Evolutionary conservation across 1,140 invertebrate genomes (phyloP).

Genomic region (Tetragnatha versicolor): DNA sequence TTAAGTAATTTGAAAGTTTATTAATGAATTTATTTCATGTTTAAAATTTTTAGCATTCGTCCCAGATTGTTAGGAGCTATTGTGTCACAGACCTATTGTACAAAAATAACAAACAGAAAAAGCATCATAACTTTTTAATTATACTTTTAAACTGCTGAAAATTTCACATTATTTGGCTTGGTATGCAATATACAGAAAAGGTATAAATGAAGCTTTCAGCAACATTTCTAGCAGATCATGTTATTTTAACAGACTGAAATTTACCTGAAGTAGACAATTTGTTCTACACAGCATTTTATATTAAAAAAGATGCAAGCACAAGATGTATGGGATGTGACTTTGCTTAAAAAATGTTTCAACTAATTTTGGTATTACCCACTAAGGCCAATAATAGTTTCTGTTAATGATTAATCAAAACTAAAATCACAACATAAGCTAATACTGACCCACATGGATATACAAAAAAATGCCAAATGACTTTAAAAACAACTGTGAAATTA

Average conservation of each 20-base stretch:
- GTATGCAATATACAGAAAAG: conserved; percentile 55
- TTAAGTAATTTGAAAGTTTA: too few species aligned
- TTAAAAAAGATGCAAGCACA: conserved; percentile 53
- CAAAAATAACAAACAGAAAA: conserved; percentile 31
- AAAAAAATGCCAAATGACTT: conserved; percentile 40
- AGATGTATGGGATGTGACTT: conserved; percentile 46
- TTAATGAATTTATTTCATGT: too few species aligned
- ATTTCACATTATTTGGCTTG: conserved; percentile 55
- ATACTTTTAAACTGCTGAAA: conserved; percentile 53
- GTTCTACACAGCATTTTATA: conserved; percentile 54
- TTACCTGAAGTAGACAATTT: conserved; percentile 46
- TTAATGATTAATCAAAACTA: conserved; percentile 35
- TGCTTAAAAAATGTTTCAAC: conserved; percentile 38
- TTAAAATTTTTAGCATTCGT: too few species aligned
- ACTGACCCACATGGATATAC: conserved; percentile 50
- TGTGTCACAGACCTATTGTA: too few species aligned
- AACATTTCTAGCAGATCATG: conserved; percentile 53
- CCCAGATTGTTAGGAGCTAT: too few species aligned
- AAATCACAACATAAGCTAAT: conserved; percentile 46
- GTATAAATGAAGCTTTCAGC: conserved; percentile 55
- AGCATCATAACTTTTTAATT: conserved; percentile 44
- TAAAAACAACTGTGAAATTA: conserved; percentile 37
- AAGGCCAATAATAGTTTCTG: conserved; percentile 41
- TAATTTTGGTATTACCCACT: conserved; percentile 46
- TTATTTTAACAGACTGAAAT: conserved; percentile 50